Evolutionary conservation across 2,113 vertebrate species (phyloP), one percentile per base, ranked within the genome.

Genomic region (Amazona guildingii): DNA sequence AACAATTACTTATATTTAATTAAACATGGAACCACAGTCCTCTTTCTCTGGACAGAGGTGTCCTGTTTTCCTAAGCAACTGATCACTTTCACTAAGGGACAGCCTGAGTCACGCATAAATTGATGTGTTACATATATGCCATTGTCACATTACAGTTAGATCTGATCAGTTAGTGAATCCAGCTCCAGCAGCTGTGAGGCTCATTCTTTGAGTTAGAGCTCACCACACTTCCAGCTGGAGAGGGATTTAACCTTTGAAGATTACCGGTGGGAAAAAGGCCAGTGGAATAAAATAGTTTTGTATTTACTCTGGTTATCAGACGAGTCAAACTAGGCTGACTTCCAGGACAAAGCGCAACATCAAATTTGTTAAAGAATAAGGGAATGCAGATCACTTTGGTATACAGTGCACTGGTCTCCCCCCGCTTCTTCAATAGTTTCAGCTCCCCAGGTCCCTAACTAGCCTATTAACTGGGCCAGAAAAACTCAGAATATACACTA

Each of bases 181-280:
- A 49, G 20, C 11, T 41, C 20, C 66, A 59, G 13, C 1, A 28
- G 16, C 0, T 77, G 7, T 3, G 2, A 39, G 0, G 1, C 7
- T 70, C 16, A 17, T 43, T 37, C 17, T 88, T 48, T 35, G 20
- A 33, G 20, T 57, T 78, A 61, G 29, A 66, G 12, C 17, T 63
- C 27, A 29, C 39, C 46, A 70, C 14, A 41, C 4, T n/a, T 57
- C 20, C 24, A 44, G 54, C 23, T 19, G 24, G 33, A 80, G 23
- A 51, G 20, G 21, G 14, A 31, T 41, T 76, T 69, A 52, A 81
- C 4, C 33, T 90, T 59, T 46, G 35, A 44, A 39, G 10, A 25
- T 46, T 63, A 44, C 17, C 19, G 11, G 16, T 17, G 9, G 8
- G 3, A 6, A 10, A 20, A 19, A 25, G 9, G 33, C 57, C 33